These are phyloP conservation scores for Drosophila kepulauana DNA, from an alignment of 1,140 invertebrate species.

Conservation along the genomic window DNA sequence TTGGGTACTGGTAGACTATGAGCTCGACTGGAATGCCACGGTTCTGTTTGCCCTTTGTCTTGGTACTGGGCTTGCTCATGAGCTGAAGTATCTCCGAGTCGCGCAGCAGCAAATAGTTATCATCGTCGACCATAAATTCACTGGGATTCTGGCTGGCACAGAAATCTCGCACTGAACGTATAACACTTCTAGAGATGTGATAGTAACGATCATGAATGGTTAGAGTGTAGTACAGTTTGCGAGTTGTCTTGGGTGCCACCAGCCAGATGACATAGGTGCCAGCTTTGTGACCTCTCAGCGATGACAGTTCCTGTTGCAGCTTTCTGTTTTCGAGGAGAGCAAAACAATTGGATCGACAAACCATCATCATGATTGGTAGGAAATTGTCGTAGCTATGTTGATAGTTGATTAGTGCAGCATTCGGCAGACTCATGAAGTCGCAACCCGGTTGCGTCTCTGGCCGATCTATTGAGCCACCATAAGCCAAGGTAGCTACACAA, in stretches of 20 bases:
- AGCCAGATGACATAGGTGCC: constrained; percentile 53
- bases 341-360: constrained; percentile 35
- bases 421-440: constrained; percentile 9
- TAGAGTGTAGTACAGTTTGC: constrained; percentile 43
- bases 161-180: constrained; percentile 35
- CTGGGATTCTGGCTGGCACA: constrained; percentile 35
- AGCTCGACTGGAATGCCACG: constrained; percentile 39
- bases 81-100: constrained; percentile 32
- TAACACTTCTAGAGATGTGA: constrained; percentile 28
- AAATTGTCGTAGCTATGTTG: constrained; percentile 19
- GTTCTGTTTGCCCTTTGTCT: neutral
- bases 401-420: constrained; percentile 18
- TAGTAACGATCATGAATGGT: constrained; percentile 45
- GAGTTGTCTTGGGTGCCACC: constrained; percentile 16
- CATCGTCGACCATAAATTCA: constrained; percentile 28
- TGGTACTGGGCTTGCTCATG: neutral
- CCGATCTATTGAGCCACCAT: constrained; percentile 16
- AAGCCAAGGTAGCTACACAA: constrained; percentile 31
- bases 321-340: constrained; percentile 32
- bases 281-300: neutral
- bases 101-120: constrained; percentile 45
- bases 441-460: constrained; percentile 10
- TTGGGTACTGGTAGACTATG: constrained; percentile 25
- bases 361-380: constrained; percentile 42
- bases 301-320: constrained; percentile 4